Base-by-base conservation (phyloP, 1,140 invertebrate species). In the Caerostris darwini region DNA sequence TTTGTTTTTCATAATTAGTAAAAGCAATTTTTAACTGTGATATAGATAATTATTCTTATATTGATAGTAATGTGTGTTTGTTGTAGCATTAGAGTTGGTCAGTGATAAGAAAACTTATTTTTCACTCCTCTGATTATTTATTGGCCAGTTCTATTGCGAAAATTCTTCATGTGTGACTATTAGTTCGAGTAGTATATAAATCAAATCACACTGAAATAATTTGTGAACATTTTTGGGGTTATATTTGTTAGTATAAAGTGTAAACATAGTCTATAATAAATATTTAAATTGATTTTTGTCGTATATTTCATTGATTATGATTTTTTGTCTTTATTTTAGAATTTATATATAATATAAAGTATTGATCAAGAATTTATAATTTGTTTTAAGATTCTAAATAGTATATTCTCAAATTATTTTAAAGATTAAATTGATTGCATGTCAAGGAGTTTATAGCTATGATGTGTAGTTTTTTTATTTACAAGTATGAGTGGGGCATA, bases 11-110 rank as follows among this genome's bases (percentile, higher is more conserved):
- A 12, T 10, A 77, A 77, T 50, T 77, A 77, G 10, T 77, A 77
- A 34, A 34, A 50, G 71, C 71, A 77, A 77, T 77, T 77, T 77
- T 77, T 77, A 77, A 77, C 71, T 77, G 71, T 77, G 71, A 77
- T 77, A 77, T 8, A 50, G 50, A 77, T 77, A 77, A 34, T 53
- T 77, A 50, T 12, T 77, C 12, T 77, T 7, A 77, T 77, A 34
- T 77, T 77, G 8, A 10, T 34, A 77, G 53, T 5, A 77, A 12
- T 77, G 10, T 12, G 10, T 50, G 34, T 77, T 77, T 77, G 12
- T 34, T n/a, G 19, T 19, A 69, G 4, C n/a, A 19, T 69, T 77
- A 77, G 71, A 77, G 34, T 77, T 77, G 71, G 34, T 77, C 8
- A 77, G 12, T 50, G 50, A 77, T 50, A 34, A 34, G 34, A 34